Evolutionary conservation across 2,113 vertebrate genomes (phyloP).

Genomic region (Cervus canadensis): DNA sequence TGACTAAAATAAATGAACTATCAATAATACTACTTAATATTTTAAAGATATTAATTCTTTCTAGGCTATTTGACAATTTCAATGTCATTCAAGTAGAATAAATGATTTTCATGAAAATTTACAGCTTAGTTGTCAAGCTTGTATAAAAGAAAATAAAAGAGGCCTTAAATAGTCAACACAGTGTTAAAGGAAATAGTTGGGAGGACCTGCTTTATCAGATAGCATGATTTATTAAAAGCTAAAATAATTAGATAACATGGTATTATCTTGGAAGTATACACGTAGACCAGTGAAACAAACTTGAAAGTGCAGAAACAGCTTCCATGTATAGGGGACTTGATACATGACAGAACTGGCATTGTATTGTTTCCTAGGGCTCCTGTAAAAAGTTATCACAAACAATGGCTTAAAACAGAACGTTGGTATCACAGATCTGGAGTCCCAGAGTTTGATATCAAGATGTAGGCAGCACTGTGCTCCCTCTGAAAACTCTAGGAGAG

Average conservation of each 20-base stretch:
- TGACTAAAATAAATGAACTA: conserved; percentile 2
- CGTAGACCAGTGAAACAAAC: background rate
- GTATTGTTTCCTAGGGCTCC: background rate
- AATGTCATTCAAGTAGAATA: background rate
- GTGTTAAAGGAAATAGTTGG: background rate
- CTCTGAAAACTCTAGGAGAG: background rate
- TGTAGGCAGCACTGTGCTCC: background rate
- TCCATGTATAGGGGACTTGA: background rate
- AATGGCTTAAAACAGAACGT: background rate
- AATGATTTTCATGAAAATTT: background rate
- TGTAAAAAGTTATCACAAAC: background rate
- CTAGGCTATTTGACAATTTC: background rate
- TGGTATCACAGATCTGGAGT: background rate
- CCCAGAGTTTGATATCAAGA: background rate
- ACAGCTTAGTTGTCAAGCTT: background rate
- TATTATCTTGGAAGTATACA: background rate
- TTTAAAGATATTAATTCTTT: background rate
- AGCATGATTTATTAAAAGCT: conserved; percentile 21
- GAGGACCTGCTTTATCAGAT: background rate
- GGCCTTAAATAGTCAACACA: background rate
- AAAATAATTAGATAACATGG: background rate
- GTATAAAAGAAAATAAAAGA: background rate
- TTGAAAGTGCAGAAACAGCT: background rate
- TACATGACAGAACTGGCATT: background rate
- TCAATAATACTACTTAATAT: background rate